Evolutionary conservation across 2,797 vertebrate species (phyloP), one percentile per base, ranked within the genome.

Genomic region (Anguilla megastoma): DNA sequence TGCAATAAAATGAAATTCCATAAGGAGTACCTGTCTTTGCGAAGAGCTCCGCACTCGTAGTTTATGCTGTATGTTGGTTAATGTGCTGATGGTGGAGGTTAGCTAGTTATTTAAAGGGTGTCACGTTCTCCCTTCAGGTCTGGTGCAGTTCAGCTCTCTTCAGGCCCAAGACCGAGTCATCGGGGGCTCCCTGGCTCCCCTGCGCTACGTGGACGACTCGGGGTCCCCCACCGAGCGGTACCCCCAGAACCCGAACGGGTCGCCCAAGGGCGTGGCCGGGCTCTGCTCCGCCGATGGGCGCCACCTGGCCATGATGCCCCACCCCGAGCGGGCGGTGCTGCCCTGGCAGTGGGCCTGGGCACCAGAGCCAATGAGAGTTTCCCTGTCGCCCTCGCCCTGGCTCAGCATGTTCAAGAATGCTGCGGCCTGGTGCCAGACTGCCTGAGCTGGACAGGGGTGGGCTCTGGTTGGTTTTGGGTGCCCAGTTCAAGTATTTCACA

Each of bases 301-400:
- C 45, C 98, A 99, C 92, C 92, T 99, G 89, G 98, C 97, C 80
- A 94, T 97, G 93, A 98, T 99, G 98, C 98, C 98, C 0, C 98
- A 99, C 90, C 98, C 98, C 0, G 97, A 99, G 94, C 95, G 98
- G n/a, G 96, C 96, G 3, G 97, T 97, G 83, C 91, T 97, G 63
- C 91, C 92, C 27, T 99, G 98, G 98, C 98, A 99, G 93, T 99
- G 98, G 98, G 94, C 97, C 0, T 99, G 97, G 97, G 95, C 95
- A 24, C 97, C 97, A 0, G 90, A 91, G 27, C 90, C 93, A 0
- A 92, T 97, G 89, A 94, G 95, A 5, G 50, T 91, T 6, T 93
- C 94, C 0, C 93, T 97, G 36, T 87, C 90, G 0, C 91, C 94
- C 0, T 97, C 96, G 0, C 98, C 98, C 0, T 99, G 98, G 98